Percentiles rank a stretch among this genome's conserved stretches.
These are phyloP conservation scores for Eudemis profundana DNA, from an alignment of 2,888 invertebrate species.

Conservation along the genomic window DNA sequence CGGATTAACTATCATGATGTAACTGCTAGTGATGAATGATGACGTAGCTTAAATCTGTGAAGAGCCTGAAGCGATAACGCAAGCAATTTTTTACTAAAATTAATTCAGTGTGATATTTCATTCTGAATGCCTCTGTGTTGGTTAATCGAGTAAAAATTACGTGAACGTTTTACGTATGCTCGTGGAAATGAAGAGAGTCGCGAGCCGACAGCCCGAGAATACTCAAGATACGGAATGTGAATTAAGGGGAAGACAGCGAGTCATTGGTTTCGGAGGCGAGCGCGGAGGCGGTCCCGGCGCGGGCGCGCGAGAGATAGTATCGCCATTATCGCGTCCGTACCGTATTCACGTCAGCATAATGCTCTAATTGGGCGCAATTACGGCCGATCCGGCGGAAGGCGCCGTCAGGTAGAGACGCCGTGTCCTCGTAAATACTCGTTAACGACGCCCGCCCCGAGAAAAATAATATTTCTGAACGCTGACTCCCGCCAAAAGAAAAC, in stretches of 20 bases:
- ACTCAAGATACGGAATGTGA: slow-evolving; percentile 69
- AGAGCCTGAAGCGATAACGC: background rate
- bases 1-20: no score
- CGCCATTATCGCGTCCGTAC: slow-evolving; percentile 80
- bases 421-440: slow-evolving; percentile 84
- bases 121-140: slow-evolving; percentile 70
- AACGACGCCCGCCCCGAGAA: slow-evolving; percentile 76
- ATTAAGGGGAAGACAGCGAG: slow-evolving; percentile 71
- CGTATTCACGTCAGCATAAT: slow-evolving; percentile 84
- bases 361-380: slow-evolving; percentile 85
- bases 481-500: slow-evolving; percentile 72
- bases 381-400: slow-evolving; percentile 77
- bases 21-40: background rate
- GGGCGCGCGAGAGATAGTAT: slow-evolving; percentile 73
- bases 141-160: slow-evolving; percentile 81
- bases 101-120: slow-evolving; percentile 56
- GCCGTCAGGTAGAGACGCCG: slow-evolving; percentile 79
- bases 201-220: slow-evolving; percentile 56
- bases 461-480: slow-evolving; percentile 81
- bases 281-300: slow-evolving; percentile 52
- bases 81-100: slow-evolving; percentile 17
- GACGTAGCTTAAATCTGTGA: background rate
- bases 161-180: slow-evolving; percentile 74
- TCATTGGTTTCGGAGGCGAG: slow-evolving; percentile 66
- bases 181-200: slow-evolving; percentile 72